Evolutionary conservation across 2,888 invertebrate species (phyloP).

Genomic region (Drosophila diplacantha): DNA sequence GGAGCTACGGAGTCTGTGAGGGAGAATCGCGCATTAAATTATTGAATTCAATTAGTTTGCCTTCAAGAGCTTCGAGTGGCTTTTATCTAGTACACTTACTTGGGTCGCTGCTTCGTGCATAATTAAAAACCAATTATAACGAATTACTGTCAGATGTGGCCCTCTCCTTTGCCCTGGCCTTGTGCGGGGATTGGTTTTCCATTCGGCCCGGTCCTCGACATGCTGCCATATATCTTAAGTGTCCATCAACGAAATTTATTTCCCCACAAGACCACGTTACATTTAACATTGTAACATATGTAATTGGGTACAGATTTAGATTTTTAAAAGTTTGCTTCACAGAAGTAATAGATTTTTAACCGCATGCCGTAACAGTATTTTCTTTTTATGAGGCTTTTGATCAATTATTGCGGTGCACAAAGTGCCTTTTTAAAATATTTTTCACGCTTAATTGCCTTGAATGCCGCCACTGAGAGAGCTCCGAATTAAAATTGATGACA

Average conservation of each 20-base stretch:
- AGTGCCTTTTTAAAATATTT: slow-evolving; percentile 20
- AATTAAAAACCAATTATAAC: slow-evolving; percentile 61
- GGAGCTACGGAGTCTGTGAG: slow-evolving; percentile 11
- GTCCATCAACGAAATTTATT: slow-evolving; percentile 57
- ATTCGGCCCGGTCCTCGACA: slow-evolving; percentile 11
- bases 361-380: background rate
- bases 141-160: slow-evolving; percentile 35
- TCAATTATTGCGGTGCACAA: slow-evolving; percentile 1
- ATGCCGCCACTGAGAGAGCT: slow-evolving; percentile 6
- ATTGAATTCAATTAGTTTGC: slow-evolving; percentile 53
- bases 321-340: background rate
- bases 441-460: slow-evolving; percentile 22
- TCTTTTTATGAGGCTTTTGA: background rate
- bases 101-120: slow-evolving; percentile 37
- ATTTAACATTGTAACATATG: slow-evolving; percentile 44
- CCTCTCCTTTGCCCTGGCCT: slow-evolving; percentile 23
- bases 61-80: slow-evolving; percentile 47
- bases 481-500: slow-evolving; percentile 60
- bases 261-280: slow-evolving; percentile 27
- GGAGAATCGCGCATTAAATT: slow-evolving; percentile 52
- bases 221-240: slow-evolving; percentile 46
- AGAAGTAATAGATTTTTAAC: background rate
- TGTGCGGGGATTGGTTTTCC: slow-evolving; percentile 27
- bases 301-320: slow-evolving; percentile 35
- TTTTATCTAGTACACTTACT: slow-evolving; percentile 11